Conservation (phyloP, 2,113 vertebrate genomes). For the Bungarus multicinctus region DNA sequence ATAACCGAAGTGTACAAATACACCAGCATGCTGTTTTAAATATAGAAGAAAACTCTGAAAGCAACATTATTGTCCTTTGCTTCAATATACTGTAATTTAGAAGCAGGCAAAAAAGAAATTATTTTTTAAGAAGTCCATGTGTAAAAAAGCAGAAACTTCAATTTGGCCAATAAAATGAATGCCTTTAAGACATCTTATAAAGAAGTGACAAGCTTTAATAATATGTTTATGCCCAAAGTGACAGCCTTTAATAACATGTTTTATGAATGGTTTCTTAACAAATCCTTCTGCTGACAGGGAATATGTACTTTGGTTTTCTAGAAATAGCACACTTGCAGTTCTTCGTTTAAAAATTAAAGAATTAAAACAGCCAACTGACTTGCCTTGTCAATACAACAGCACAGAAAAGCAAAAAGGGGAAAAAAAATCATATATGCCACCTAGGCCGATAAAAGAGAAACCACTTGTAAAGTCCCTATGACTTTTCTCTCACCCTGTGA, state of each 20-base stretch:
- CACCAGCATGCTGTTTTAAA: neutral
- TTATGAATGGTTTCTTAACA: neutral
- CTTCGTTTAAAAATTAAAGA: conserved; percentile 17
- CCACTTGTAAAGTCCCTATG: conserved; percentile 18
- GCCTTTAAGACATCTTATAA: conserved; percentile 27
- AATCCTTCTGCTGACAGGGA: conserved; percentile 39
- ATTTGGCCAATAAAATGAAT: conserved; percentile 23
- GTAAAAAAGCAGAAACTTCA: conserved; percentile 24
- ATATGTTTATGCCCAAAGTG: conserved; percentile 16
- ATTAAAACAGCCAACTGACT: conserved; percentile 32
- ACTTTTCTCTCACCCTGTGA: conserved; percentile 7
- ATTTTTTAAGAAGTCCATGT: conserved; percentile 28
- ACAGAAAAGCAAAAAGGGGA: conserved; percentile 3
- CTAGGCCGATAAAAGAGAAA: conserved; percentile 32
- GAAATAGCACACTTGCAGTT: conserved; percentile 8
- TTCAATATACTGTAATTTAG: neutral
- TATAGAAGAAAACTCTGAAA: neutral
- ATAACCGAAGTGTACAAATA: neutral
- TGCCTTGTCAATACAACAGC: conserved; percentile 15
- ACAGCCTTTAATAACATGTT: conserved; percentile 37
- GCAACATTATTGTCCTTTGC: neutral
- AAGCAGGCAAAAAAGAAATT: neutral
- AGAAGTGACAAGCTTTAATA: conserved; percentile 43
- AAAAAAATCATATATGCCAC: conserved; percentile 27
- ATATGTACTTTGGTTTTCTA: conserved; percentile 6